Conservation (phyloP, 2,797 vertebrate species). For the Apogon talboti region DNA sequence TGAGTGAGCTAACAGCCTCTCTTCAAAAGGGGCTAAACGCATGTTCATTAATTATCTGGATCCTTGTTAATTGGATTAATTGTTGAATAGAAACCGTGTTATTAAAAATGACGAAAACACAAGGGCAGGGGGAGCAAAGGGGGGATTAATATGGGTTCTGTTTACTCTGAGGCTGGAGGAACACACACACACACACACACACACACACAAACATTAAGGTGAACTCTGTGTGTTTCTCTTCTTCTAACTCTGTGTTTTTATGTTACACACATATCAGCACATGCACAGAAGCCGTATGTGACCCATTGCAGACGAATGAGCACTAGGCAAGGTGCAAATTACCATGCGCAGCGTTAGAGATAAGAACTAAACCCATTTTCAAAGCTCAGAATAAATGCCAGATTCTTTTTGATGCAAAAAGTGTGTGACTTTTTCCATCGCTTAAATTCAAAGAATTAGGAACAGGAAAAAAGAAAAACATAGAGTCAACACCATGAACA, state of each 20-base stretch:
- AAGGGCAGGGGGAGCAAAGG: constrained; percentile 75
- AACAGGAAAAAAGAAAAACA: constrained; percentile 40
- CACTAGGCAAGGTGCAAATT: constrained; percentile 75
- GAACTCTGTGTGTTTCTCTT: constrained; percentile 17
- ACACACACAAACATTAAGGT: constrained; percentile 29
- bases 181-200: constrained; percentile 32
- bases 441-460: constrained; percentile 67
- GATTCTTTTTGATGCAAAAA: constrained; percentile 75
- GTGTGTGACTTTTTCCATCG: constrained; percentile 66
- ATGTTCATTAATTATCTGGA: constrained; percentile 83
- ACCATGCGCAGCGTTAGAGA: constrained; percentile 69
- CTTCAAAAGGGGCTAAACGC: constrained; percentile 78
- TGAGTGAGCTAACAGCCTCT: constrained; percentile 71
- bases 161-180: constrained; percentile 69
- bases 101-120: constrained; percentile 86
- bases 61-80: constrained; percentile 87
- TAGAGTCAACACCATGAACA: constrained; percentile 69
- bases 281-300: constrained; percentile 37
- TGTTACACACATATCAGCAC: constrained; percentile 51
- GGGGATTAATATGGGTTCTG: constrained; percentile 76
- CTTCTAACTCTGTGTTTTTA: constrained; percentile 39
- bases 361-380: constrained; percentile 78
- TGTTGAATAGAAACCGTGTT: constrained; percentile 84
- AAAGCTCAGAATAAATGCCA: constrained; percentile 81
- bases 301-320: constrained; percentile 64